These are phyloP conservation scores for Polymixis flavicincta DNA, from an alignment of 2,888 invertebrate species.

Conservation along the genomic window DNA sequence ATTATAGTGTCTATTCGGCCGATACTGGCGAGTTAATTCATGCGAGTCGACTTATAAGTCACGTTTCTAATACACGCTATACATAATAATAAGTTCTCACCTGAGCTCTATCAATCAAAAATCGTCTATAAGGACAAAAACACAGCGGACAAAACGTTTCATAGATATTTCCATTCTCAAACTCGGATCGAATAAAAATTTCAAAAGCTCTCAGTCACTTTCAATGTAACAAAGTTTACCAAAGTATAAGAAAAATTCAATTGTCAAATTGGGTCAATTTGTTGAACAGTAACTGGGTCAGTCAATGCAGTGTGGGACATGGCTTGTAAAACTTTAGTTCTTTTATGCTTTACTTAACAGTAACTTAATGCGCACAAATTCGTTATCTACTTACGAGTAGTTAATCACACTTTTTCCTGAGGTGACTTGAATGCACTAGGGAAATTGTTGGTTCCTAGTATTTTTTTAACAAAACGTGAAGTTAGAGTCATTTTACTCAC, in stretches of 20 bases:
- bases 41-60: too few relatives aligned
- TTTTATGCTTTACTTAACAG: conserved; percentile 30
- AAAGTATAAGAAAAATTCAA: conserved; percentile 46
- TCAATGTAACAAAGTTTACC: conserved; percentile 26
- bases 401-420: conserved; percentile 29
- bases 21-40: too few relatives aligned
- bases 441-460: conserved; percentile 14
- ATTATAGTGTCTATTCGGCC: too few relatives aligned
- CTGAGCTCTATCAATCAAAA: too few relatives aligned
- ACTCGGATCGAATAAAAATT: not conserved
- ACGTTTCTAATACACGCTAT: too few relatives aligned
- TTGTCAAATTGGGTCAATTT: conserved; percentile 62
- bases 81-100: too few relatives aligned
- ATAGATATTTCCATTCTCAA: too few relatives aligned
- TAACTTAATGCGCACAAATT: conserved; percentile 29
- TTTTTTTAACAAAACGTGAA: not conserved
- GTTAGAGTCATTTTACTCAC: not conserved
- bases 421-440: conserved; percentile 27
- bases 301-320: conserved; percentile 59
- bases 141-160: too few relatives aligned
- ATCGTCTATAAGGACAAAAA: too few relatives aligned
- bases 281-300: conserved; percentile 59
- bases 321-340: conserved; percentile 20
- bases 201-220: conserved; percentile 11
- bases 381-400: conserved; percentile 35